Evolutionary conservation across 2,113 vertebrate genomes (phyloP).

Genomic region (Pomatorhinus ruficollis): DNA sequence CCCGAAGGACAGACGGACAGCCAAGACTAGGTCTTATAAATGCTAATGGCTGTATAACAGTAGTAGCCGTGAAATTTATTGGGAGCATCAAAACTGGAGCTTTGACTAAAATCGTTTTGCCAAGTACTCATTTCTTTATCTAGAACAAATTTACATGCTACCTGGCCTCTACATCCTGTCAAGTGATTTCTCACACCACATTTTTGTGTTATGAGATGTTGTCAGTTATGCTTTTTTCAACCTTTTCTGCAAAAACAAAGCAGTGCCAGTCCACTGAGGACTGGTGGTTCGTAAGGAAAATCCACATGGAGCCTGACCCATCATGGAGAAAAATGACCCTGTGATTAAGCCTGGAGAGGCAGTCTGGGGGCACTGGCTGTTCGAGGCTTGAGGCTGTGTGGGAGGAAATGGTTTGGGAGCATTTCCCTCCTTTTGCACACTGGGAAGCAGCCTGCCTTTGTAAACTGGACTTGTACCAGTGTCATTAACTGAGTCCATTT

Average conservation of each 20-base stretch:
- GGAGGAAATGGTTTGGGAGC: neutral
- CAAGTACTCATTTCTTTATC: neutral
- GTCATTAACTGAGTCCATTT: neutral
- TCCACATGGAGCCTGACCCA: neutral
- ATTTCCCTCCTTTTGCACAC: neutral
- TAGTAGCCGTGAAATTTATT: too few species aligned
- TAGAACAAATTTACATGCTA: rapidly evolving
- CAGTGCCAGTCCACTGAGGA: neutral
- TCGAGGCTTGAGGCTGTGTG: neutral
- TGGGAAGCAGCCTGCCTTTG: neutral
- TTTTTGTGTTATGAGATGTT: neutral
- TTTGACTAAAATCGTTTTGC: neutral
- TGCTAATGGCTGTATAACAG: too few species aligned
- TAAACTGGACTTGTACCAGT: neutral
- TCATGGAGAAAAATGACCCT: neutral
- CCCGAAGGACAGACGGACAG: neutral
- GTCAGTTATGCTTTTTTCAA: neutral
- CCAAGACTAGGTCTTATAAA: too few species aligned
- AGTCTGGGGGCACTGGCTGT: neutral
- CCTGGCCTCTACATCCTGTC: neutral
- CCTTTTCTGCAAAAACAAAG: neutral
- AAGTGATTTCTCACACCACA: neutral
- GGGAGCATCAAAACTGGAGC: neutral
- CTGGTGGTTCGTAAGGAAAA: neutral
- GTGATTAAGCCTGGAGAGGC: neutral